These are phyloP conservation scores for Apamea monoglypha DNA, from an alignment of 2,888 invertebrate species.

Conservation along the genomic window DNA sequence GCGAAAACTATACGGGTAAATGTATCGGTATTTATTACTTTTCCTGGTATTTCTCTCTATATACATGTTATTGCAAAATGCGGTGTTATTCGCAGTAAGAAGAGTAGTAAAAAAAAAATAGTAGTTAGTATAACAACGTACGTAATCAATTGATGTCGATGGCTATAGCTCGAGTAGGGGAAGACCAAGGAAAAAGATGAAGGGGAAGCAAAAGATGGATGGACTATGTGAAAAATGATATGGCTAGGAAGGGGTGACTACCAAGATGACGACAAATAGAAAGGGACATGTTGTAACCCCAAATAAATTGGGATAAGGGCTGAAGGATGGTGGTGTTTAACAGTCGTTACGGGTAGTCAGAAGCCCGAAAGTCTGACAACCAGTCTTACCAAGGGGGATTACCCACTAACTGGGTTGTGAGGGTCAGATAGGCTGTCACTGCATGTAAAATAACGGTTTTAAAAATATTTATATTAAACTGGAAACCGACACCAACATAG, in stretches of 20 bases:
- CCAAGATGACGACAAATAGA: neutral
- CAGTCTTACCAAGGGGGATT: too few relatives aligned
- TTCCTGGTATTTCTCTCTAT: conserved; percentile 20
- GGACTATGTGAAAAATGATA: too few relatives aligned
- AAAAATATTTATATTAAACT: too few relatives aligned
- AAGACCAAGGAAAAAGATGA: neutral
- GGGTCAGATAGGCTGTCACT: too few relatives aligned
- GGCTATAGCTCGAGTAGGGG: neutral
- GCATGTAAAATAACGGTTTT: too few relatives aligned
- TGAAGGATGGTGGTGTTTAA: too few relatives aligned
- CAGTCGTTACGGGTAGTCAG: too few relatives aligned
- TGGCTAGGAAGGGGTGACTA: neutral
- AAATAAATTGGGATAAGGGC: neutral
- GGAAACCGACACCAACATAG: too few relatives aligned
- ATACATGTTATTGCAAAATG: conserved; percentile 17
- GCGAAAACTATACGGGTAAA: conserved; percentile 47
- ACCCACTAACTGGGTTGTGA: too few relatives aligned
- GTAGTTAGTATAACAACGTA: neutral
- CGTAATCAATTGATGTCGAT: neutral
- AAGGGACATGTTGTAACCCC: neutral
- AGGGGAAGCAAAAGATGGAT: neutral
- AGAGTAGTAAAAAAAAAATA: neutral
- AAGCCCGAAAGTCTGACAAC: too few relatives aligned
- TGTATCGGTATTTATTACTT: conserved; percentile 50
- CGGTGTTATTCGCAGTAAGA: neutral